phyloP scores from a whole-genome alignment of 2,113 vertebrate species.

The Ptilonorhynchus violaceus region DNA sequence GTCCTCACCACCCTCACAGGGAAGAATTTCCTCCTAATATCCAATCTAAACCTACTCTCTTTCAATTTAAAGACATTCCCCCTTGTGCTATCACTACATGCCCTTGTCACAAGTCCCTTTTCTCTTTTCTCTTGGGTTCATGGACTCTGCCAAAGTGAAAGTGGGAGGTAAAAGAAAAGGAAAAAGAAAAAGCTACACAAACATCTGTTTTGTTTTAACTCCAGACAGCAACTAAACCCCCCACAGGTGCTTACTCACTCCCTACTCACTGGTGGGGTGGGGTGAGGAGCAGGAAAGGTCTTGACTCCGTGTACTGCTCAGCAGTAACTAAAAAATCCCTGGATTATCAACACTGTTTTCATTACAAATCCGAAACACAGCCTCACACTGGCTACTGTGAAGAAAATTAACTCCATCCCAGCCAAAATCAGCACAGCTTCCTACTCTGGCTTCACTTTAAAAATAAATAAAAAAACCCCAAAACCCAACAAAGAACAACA shows the following conservation, averaged over 20 bases:
- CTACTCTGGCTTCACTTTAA: neutral
- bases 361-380: neutral
- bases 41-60: neutral
- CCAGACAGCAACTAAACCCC: neutral
- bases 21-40: neutral
- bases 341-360: neutral
- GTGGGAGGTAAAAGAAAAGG: fast-evolving
- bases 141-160: neutral
- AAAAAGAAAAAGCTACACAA: neutral
- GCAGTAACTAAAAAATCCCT: neutral
- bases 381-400: neutral
- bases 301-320: neutral
- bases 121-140: neutral
- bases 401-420: neutral
- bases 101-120: neutral
- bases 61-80: neutral
- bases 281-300: neutral
- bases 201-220: neutral
- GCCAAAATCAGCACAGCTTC: neutral
- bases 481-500: neutral
- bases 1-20: fast-evolving
- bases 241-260: neutral
- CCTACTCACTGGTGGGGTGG: fast-evolving
- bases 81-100: neutral
- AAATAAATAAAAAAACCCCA: neutral